Evolutionary conservation across 2,113 vertebrate genomes (phyloP).

Genomic region (Stercorarius parasiticus): DNA sequence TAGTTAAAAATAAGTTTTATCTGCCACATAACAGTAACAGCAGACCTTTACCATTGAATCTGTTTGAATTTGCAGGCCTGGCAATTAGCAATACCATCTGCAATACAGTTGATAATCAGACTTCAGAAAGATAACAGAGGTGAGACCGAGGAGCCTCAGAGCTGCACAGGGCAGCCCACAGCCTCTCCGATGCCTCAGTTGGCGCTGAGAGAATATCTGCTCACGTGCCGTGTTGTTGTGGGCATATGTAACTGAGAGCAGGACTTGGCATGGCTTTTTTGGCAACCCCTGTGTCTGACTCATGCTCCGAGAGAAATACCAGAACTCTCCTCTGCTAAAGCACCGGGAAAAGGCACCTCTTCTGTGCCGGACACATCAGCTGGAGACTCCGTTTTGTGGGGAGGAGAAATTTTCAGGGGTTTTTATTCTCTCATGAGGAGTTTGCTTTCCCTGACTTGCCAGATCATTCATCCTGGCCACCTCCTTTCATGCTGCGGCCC

Average conservation of each 20-base stretch:
- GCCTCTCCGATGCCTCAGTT: accelerated
- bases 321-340: not conserved
- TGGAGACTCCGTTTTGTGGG: not conserved
- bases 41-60: not conserved
- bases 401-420: not conserved
- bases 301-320: conserved; percentile 3
- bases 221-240: not conserved
- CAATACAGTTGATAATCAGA: not conserved
- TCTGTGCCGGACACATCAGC: accelerated
- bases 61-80: not conserved
- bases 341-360: not conserved
- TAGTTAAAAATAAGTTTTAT: not conserved
- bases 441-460: not conserved
- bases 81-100: not conserved
- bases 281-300: not conserved
- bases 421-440: not conserved
- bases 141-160: not conserved
- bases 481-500: not conserved
- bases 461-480: not conserved
- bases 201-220: not conserved
- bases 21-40: not conserved
- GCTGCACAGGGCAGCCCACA: not conserved
- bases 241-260: not conserved
- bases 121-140: not conserved
- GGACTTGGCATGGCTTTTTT: not conserved